phyloP scores from a whole-genome alignment of 1,140 invertebrate genomes.

The Himalopsyche phryganea region DNA sequence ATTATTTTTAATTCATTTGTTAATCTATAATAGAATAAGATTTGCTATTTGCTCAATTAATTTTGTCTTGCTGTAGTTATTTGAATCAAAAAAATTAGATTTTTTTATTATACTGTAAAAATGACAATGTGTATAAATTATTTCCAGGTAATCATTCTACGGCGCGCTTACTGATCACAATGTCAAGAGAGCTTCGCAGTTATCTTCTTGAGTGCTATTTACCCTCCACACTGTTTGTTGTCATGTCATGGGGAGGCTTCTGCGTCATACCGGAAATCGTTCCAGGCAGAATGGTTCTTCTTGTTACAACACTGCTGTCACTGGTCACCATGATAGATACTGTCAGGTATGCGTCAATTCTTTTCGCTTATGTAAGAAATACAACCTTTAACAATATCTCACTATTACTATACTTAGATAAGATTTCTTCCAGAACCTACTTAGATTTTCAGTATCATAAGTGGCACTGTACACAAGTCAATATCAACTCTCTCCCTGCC shows the following conservation, averaged over 20 bases:
- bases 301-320: slow-evolving; percentile 60
- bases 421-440: too few species aligned
- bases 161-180: slow-evolving; percentile 54
- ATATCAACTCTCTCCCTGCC: too few species aligned
- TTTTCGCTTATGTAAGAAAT: not conserved
- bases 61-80: too few species aligned
- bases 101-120: too few species aligned
- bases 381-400: too few species aligned
- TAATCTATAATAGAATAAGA: too few species aligned
- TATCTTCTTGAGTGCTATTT: slow-evolving; percentile 62
- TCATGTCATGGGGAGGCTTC: slow-evolving; percentile 65
- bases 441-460: too few species aligned
- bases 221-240: slow-evolving; percentile 60
- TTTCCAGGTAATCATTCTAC: slow-evolving; percentile 55
- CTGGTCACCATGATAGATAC: slow-evolving; percentile 63
- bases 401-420: too few species aligned
- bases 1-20: too few species aligned
- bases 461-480: too few species aligned
- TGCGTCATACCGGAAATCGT: slow-evolving; percentile 62
- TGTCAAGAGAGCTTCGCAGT: slow-evolving; percentile 57
- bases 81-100: too few species aligned
- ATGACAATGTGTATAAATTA: slow-evolving; percentile 2
- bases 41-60: too few species aligned
- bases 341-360: slow-evolving; percentile 48
- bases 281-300: slow-evolving; percentile 57